These are phyloP conservation scores for Heliconius cydno DNA, from an alignment of 2,888 invertebrate genomes.

Conservation along the genomic window DNA sequence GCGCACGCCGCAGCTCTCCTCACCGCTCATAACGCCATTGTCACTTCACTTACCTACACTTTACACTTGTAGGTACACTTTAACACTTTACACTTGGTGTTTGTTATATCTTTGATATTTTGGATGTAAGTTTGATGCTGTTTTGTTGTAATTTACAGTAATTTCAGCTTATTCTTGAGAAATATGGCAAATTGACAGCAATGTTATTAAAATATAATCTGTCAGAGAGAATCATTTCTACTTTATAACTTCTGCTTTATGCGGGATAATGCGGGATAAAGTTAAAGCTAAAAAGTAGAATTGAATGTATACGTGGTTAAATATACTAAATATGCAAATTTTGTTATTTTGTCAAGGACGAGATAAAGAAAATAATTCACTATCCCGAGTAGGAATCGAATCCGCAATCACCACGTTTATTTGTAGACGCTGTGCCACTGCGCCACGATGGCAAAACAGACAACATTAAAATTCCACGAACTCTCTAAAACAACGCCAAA, in stretches of 20 bases:
- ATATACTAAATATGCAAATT: too few species aligned
- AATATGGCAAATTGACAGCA: conserved; percentile 7
- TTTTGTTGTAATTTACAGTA: neutral
- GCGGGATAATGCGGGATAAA: too few species aligned
- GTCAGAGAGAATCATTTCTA: too few species aligned
- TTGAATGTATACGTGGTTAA: too few species aligned
- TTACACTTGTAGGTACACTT: conserved; percentile 4
- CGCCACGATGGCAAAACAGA: neutral
- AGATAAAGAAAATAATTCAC: too few species aligned
- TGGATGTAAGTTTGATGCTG: neutral
- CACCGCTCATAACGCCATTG: conserved; percentile 63
- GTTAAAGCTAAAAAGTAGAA: too few species aligned
- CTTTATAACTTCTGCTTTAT: too few species aligned
- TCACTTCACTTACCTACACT: conserved; percentile 35
- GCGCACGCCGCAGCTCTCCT: conserved; percentile 70
- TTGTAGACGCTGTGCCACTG: too few species aligned
- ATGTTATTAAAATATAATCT: neutral
- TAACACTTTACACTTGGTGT: conserved; percentile 15
- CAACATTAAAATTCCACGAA: neutral
- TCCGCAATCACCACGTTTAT: too few species aligned
- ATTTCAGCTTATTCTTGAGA: neutral
- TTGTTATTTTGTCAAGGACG: too few species aligned
- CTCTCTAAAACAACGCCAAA: neutral
- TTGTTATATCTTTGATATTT: neutral
- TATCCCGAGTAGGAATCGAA: too few species aligned